Base-by-base conservation (phyloP, 2,888 invertebrate species). In the Tuberolachnus salignus region DNA sequence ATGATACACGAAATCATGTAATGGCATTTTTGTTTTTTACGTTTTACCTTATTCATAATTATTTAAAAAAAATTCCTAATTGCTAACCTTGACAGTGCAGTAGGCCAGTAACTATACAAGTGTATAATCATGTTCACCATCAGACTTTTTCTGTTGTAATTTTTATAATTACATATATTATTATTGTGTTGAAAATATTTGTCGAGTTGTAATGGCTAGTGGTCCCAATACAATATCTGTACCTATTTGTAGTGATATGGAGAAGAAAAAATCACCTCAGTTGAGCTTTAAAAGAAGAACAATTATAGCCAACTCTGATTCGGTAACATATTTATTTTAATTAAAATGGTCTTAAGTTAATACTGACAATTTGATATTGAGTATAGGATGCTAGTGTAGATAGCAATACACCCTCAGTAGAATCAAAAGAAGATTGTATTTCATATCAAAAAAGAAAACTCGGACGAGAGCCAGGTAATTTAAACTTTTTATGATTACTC, bases 341-440 rank as follows among this genome's bases (percentile, higher is more conserved):
- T 34, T 21, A 26, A 26, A 26, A 46, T 23, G 1, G n/a, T 44
- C 51, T 4, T 51, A 16, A 34, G 11, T n/a, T 3, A 53, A 78
- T n/a, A 64, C 21, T 51, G 66, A 69, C 51, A 11, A 4, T 51
- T 13, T 23, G 34, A 49, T 19, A 14, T 51, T 21, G 11, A 80
- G 71, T 80, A 21, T 70, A 84, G 84, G 88, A 88, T 82, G 87
- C 86, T 51, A 88, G 88, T 84, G 86, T 85, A 16, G 88, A 88
- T 81, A 87, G 87, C 46, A 87, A 87, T 82, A 87, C 87, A 83
- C 84, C 88, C 70, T 87, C 87, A 82, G 87, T 87, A n/a, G 88
- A 88, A 78, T 87, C 87, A 3, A 84, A 83, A 75, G 83, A 83
- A 80, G 85, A 84, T 10, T 51, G 78, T n/a, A 59, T 78, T 51